A percentile compares a stretch with the other conserved stretches of the same genome.
Conservation (phyloP, 2,888 invertebrate genomes). For the Tiliacea aurago region DNA sequence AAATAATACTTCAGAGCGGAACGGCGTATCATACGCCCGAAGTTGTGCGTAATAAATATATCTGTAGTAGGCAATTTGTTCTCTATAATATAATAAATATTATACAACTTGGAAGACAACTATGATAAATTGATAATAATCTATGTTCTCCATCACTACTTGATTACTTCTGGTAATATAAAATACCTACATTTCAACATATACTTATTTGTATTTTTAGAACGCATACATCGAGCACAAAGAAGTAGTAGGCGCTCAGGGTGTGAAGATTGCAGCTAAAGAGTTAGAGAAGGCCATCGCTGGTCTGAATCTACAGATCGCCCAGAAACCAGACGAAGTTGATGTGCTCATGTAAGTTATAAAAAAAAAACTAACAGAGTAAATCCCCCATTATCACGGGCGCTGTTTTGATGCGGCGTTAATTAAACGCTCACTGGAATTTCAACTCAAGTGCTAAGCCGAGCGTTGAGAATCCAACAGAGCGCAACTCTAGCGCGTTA, state of each 20-base stretch:
- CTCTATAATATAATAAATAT: too few relatives aligned
- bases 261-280: constrained; percentile 99
- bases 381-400: too few relatives aligned
- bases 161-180: too few relatives aligned
- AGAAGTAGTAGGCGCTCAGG: constrained; percentile 98
- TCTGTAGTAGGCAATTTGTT: too few relatives aligned
- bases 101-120: too few relatives aligned
- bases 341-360: constrained; percentile 93
- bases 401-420: too few relatives aligned
- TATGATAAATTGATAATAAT: background rate
- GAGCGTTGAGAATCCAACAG: too few relatives aligned
- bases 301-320: constrained; percentile 97
- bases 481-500: too few relatives aligned
- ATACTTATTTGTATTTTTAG: constrained; percentile 78
- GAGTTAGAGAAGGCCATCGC: constrained; percentile 99
- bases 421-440: too few relatives aligned
- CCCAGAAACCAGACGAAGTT: constrained; percentile 98
- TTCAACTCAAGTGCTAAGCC: too few relatives aligned
- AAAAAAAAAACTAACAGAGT: background rate
- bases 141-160: background rate
- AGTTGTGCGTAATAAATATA: background rate
- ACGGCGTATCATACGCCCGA: background rate
- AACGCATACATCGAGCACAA: constrained; percentile 98
- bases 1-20: background rate
- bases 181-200: background rate